phyloP scores from a whole-genome alignment of 2,888 invertebrate species.

The Beris morrisii region DNA sequence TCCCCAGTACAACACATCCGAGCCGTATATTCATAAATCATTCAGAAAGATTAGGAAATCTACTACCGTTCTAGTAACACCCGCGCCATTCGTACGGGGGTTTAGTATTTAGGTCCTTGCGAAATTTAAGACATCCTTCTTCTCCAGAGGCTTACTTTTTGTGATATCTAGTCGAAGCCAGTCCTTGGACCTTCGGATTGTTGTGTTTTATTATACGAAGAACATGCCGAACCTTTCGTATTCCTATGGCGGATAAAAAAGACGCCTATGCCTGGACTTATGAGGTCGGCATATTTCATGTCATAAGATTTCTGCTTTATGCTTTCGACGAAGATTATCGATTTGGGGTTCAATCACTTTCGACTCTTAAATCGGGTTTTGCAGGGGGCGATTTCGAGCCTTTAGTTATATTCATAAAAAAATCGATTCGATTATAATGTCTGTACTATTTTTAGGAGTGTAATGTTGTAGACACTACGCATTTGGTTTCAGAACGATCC shows the following conservation, averaged over 20 bases:
- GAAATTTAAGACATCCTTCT: constrained; percentile 22
- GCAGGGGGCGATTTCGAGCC: too few species aligned
- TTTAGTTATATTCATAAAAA: too few species aligned
- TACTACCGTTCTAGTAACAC: background rate
- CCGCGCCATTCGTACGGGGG: background rate
- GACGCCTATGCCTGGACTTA: background rate
- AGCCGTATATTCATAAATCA: constrained; percentile 25
- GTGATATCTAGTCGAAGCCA: constrained; percentile 27
- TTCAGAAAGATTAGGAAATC: constrained; percentile 28
- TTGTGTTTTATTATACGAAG: constrained; percentile 30
- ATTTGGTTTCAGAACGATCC: too few species aligned
- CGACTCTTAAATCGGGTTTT: constrained; percentile 25
- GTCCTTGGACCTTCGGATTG: constrained; percentile 29
- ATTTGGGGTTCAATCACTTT: constrained; percentile 32
- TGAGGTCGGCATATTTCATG: background rate
- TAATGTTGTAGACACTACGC: too few species aligned
- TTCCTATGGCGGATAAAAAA: constrained; percentile 8
- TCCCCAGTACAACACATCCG: constrained; percentile 15
- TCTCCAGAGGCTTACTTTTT: constrained; percentile 10
- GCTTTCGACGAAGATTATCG: constrained; percentile 28
- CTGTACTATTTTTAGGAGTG: too few species aligned
- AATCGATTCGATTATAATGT: too few species aligned
- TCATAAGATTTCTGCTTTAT: constrained; percentile 17
- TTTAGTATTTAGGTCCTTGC: background rate
- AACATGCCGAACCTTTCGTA: constrained; percentile 19